Percentiles rank a stretch among this genome's conserved stretches.
These are phyloP conservation scores for Sitodiplosis mosellana DNA, from an alignment of 1,140 invertebrate species.

Conservation along the genomic window DNA sequence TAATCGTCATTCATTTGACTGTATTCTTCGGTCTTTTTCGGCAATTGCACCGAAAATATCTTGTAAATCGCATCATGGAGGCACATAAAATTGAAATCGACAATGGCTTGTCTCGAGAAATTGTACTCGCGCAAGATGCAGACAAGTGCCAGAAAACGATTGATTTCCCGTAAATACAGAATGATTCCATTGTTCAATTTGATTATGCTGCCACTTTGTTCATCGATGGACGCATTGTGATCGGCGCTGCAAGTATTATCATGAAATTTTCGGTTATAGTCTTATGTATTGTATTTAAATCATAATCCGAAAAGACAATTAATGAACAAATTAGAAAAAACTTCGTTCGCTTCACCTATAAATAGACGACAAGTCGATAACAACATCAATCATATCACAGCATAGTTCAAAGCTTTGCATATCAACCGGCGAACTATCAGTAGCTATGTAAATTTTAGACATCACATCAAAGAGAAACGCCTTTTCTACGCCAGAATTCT, in stretches of 20 bases:
- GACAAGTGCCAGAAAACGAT: slow-evolving; percentile 90
- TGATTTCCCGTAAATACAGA: slow-evolving; percentile 91
- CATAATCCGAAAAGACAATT: no score
- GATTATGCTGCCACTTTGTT: slow-evolving; percentile 87
- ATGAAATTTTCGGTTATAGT: no score
- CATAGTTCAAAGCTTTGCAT: slow-evolving; percentile 99
- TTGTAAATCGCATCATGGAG: slow-evolving; percentile 83
- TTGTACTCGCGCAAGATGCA: slow-evolving; percentile 96
- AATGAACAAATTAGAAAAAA: not conserved
- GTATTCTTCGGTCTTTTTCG: no score
- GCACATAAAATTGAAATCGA: slow-evolving; percentile 92
- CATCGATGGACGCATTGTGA: slow-evolving; percentile 78
- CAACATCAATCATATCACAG: slow-evolving; percentile 99
- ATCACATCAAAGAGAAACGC: slow-evolving; percentile 97
- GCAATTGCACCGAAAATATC: slow-evolving; percentile 58
- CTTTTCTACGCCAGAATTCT: slow-evolving; percentile 97
- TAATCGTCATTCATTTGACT: no score
- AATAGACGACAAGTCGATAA: slow-evolving; percentile 96
- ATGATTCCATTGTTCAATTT: slow-evolving; percentile 95
- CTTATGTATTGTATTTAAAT: no score
- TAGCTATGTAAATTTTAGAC: slow-evolving; percentile 98
- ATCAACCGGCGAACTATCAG: slow-evolving; percentile 94
- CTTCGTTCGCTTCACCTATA: slow-evolving; percentile 62
- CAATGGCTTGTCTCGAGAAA: slow-evolving; percentile 93
- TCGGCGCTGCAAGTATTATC: slow-evolving; percentile 30